Evolutionary conservation across 2,797 vertebrate species (phyloP).

Genomic region (Poeciliopsis turneri): DNA sequence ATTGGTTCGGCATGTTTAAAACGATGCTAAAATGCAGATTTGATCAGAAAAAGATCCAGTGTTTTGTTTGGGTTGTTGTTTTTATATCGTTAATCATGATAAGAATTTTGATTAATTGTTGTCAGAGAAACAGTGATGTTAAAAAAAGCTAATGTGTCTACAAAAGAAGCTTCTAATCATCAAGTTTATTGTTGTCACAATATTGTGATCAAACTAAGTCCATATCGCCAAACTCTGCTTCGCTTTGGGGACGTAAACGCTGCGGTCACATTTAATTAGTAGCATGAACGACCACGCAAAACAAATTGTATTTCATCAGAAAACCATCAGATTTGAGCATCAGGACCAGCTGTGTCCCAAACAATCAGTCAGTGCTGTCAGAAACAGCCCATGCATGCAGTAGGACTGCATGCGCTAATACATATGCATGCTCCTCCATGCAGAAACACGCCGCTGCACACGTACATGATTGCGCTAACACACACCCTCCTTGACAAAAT

Average conservation of each 20-base stretch:
- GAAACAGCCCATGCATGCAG: conserved; percentile 21
- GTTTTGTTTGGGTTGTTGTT: too few species aligned
- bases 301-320: neutral
- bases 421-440: conserved; percentile 51
- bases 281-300: neutral
- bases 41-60: too few species aligned
- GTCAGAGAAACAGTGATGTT: too few species aligned
- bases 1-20: too few species aligned
- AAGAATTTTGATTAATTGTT: too few species aligned
- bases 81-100: too few species aligned
- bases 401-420: conserved; percentile 29
- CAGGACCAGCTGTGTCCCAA: conserved; percentile 33
- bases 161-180: too few species aligned
- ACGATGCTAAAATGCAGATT: too few species aligned
- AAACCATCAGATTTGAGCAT: conserved; percentile 17
- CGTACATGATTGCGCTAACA: conserved; percentile 44
- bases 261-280: neutral
- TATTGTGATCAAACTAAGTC: too few species aligned
- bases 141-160: too few species aligned
- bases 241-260: neutral
- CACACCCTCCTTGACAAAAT: conserved; percentile 59
- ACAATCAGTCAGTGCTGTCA: conserved; percentile 54
- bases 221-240: neutral
- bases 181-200: too few species aligned
- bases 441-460: conserved; percentile 26